Conservation (phyloP, 2,113 vertebrate genomes). For the Puma concolor region DNA sequence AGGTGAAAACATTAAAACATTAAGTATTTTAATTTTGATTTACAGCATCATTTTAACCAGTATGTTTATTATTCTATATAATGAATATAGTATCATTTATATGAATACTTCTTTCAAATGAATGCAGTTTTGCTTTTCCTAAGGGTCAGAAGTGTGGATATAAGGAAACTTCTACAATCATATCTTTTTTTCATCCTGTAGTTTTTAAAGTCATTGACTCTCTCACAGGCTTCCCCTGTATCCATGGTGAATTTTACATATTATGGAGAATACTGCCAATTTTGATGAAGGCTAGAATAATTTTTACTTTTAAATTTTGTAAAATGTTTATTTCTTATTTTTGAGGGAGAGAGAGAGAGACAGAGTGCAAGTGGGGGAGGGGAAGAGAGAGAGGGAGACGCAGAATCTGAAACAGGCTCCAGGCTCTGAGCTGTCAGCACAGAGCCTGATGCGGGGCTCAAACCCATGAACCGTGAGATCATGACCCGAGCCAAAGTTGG, state of each 20-base stretch:
- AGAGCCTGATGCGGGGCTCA: too few relatives aligned
- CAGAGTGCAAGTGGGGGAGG: too few relatives aligned
- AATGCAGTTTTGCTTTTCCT: background rate
- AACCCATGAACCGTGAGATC: too few relatives aligned
- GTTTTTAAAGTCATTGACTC: constrained; percentile 4
- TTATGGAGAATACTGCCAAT: constrained; percentile 8
- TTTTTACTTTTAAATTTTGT: constrained; percentile 35
- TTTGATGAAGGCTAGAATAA: constrained; percentile 29
- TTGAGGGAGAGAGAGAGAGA: too few relatives aligned
- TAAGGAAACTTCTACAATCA: background rate
- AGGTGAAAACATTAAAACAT: constrained; percentile 17
- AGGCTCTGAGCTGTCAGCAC: too few relatives aligned
- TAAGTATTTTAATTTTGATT: background rate
- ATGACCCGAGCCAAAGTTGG: too few relatives aligned
- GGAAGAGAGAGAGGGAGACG: too few relatives aligned
- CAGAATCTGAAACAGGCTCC: too few relatives aligned
- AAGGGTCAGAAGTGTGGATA: background rate
- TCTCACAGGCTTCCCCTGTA: background rate
- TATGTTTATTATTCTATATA: background rate
- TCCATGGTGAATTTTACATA: constrained; percentile 16
- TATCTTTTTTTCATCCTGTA: constrained; percentile 34
- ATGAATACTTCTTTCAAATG: constrained; percentile 14
- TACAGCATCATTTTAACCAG: constrained; percentile 40
- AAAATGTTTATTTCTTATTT: too few relatives aligned
- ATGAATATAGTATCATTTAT: background rate